These are phyloP conservation scores for Limenitis camilla DNA, from an alignment of 2,888 invertebrate genomes.

Conservation along the genomic window DNA sequence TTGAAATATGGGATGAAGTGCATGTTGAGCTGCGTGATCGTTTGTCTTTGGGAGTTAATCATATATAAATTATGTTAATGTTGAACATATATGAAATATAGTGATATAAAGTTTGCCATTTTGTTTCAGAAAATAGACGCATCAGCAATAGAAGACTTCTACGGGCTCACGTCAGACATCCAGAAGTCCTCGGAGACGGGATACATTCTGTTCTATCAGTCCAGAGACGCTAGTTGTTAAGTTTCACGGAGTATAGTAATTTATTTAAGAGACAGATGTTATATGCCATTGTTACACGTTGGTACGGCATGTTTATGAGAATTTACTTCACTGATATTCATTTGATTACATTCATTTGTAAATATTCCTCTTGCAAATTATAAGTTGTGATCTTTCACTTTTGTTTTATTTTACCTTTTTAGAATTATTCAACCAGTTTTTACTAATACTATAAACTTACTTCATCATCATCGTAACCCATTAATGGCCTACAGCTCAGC, in stretches of 20 bases:
- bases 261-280: conserved; percentile 33
- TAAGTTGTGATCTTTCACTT: conserved; percentile 51
- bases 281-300: conserved; percentile 50
- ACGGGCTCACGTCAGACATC: conserved; percentile 97
- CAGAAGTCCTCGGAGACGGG: conserved; percentile 99
- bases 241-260: conserved; percentile 59
- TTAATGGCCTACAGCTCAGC: too few species aligned
- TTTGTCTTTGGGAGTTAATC: not conserved
- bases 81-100: not conserved
- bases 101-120: not conserved
- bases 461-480: too few species aligned
- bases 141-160: conserved; percentile 99
- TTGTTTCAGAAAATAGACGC: conserved; percentile 95
- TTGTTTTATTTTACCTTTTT: conserved; percentile 25
- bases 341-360: conserved; percentile 57
- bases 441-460: too few species aligned
- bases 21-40: too few species aligned
- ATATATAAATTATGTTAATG: not conserved
- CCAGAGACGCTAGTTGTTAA: conserved; percentile 83
- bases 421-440: too few species aligned
- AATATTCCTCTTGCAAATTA: conserved; percentile 63
- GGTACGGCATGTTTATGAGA: conserved; percentile 64
- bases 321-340: conserved; percentile 46
- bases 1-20: too few species aligned
- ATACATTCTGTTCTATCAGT: conserved; percentile 99